Conservation (phyloP, 2,113 vertebrate species). For the Lethenteron camtschaticum region DNA sequence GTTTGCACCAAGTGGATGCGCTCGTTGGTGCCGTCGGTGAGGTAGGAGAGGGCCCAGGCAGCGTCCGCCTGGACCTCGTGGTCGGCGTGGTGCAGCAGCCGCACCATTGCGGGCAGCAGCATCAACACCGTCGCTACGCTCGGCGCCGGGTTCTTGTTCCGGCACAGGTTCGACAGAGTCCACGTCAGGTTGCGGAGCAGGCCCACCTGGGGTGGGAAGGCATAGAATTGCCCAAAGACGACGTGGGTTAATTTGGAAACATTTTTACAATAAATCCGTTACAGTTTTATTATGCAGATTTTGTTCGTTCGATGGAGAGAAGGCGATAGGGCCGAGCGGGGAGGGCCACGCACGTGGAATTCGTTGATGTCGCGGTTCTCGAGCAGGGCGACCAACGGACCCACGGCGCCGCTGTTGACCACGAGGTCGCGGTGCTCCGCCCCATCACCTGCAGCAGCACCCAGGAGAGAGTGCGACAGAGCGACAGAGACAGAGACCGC, state of each 20-base stretch:
- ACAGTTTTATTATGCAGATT: no score
- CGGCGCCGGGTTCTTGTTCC: conserved; percentile 77
- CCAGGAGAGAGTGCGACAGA: no score
- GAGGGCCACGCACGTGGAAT: no score
- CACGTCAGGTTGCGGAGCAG: conserved; percentile 77
- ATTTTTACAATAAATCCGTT: no score
- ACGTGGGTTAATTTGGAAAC: no score
- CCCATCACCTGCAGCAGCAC: conserved; percentile 40
- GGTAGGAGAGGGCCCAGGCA: conserved; percentile 2
- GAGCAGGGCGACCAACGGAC: conserved; percentile 37
- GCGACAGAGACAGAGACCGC: neutral
- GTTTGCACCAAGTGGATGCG: neutral
- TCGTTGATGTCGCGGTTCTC: conserved; percentile 6
- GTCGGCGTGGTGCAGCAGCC: neutral
- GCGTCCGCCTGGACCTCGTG: neutral
- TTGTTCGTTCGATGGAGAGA: no score
- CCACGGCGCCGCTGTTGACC: conserved; percentile 53
- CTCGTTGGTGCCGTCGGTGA: neutral
- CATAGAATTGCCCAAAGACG: no score
- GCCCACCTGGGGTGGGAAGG: conserved; percentile 25
- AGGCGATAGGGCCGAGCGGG: no score
- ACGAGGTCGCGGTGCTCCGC: conserved; percentile 54
- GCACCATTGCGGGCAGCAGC: neutral
- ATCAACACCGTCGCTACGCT: neutral
- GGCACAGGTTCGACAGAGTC: conserved; percentile 87